Evolutionary conservation across 2,888 invertebrate species (phyloP), one percentile per base, ranked within the genome.

Genomic region (Chaitophorus viminalis): DNA sequence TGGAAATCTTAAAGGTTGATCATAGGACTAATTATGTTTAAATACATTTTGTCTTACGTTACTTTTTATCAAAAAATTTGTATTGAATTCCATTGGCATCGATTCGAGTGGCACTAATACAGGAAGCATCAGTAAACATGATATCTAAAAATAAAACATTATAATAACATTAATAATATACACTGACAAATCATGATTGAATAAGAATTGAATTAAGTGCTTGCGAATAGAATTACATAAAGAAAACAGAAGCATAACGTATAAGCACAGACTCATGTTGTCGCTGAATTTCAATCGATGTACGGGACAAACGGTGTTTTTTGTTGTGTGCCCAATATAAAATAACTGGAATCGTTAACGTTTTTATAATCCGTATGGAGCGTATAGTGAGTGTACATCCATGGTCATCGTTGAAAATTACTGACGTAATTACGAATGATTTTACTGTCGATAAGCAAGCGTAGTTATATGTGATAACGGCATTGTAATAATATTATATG

Each of bases 61-160:
- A 86, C 85, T 86, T 78, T 70, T 70, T 8, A 25, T 86, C 77
- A 8, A 52, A 33, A 36, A 78, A 68, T 29, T 52, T 36, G 21
- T 70, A 86, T 18, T 29, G 68, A 21, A 86, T 33, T 77, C 17
- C 76, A 8, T 36, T 68, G 25, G 3, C 76, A 6, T 76, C 25
- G 9, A 21, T 29, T 21, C 25, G 18, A 46, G 46, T 14, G 14
- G 14, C 14, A 29, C 11, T 39, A 8, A 11, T 9, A 8, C n/a
- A 46, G 60, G 39, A 25, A 25, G 46, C 6, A n/a, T n/a, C 1
- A 1, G 78, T n/a, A n/a, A 52, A 4, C 21, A 21, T 54, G 54
- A 3, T 17, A 29, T 54, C 85, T 86, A 76, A 18, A 86, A 86
- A 52, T 6, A 17, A 74, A n/a, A 29, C 82, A 36, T 33, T 17